Evolutionary conservation across 1,140 invertebrate genomes (phyloP).

Genomic region (Heliothis subflexa): DNA sequence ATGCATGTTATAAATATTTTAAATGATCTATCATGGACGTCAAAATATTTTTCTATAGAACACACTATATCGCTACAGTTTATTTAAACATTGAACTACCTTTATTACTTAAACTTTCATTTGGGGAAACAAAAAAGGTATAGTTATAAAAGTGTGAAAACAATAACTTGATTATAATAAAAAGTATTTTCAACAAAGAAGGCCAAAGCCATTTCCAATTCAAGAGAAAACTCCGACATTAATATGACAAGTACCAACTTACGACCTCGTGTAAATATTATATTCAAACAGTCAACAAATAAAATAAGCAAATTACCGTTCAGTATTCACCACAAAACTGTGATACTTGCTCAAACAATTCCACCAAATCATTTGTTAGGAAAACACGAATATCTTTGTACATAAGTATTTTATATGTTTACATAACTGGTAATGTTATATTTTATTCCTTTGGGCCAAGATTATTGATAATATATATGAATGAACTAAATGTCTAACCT

Average conservation of each 20-base stretch:
- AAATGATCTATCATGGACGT: too few species aligned
- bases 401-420: background rate
- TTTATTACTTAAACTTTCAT: too few species aligned
- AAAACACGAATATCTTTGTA: background rate
- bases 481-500: background rate
- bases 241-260: background rate
- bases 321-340: background rate
- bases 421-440: background rate
- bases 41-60: too few species aligned
- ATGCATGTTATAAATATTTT: too few species aligned
- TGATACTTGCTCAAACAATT: constrained; percentile 18
- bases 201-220: too few species aligned
- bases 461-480: constrained; percentile 1
- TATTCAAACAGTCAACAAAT: background rate
- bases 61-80: too few species aligned
- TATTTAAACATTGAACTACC: too few species aligned
- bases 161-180: too few species aligned
- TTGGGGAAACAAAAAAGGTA: too few species aligned
- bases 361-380: constrained; percentile 8
- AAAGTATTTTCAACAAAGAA: too few species aligned
- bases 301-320: background rate
- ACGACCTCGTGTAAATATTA: background rate
- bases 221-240: background rate
- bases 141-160: too few species aligned
- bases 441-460: background rate